These are phyloP conservation scores for Cydia strobilella DNA, from an alignment of 1,140 invertebrate genomes.

Conservation along the genomic window DNA sequence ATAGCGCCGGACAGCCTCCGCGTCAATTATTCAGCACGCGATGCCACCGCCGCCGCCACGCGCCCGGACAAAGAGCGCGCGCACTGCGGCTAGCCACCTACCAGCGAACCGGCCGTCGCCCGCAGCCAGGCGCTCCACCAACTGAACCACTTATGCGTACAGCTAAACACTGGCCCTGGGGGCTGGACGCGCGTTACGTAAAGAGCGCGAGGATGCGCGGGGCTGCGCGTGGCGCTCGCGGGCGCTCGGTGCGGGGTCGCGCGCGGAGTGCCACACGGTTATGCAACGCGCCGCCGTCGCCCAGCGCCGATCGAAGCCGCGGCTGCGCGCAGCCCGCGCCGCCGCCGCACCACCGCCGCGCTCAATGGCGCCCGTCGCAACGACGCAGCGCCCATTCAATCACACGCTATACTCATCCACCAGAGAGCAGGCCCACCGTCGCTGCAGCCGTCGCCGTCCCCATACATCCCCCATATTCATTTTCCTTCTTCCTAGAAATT, in stretches of 20 bases:
- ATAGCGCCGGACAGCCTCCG: conserved; percentile 69
- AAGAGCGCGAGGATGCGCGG: conserved; percentile 69
- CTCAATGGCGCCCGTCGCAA: conserved; percentile 9
- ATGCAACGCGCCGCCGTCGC: conserved; percentile 76
- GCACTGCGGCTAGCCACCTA: conserved; percentile 69
- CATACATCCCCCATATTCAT: not conserved
- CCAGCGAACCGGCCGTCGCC: conserved; percentile 55
- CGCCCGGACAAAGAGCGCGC: conserved; percentile 64
- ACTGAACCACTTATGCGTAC: conserved; percentile 53
- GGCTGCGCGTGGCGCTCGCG: conserved; percentile 69
- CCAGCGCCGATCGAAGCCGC: conserved; percentile 69
- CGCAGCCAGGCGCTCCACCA: conserved; percentile 11
- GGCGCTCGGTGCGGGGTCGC: conserved; percentile 72
- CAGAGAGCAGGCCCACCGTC: not conserved
- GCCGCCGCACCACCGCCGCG: conserved; percentile 58
- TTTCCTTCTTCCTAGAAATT: conserved; percentile 15
- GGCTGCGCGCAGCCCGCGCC: conserved; percentile 66
- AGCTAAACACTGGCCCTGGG: conserved; percentile 38
- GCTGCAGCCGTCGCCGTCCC: conserved; percentile 1
- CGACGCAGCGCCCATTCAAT: conserved; percentile 29
- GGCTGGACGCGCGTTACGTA: conserved; percentile 72
- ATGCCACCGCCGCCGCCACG: conserved; percentile 55
- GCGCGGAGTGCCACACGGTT: conserved; percentile 74
- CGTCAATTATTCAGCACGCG: conserved; percentile 77
- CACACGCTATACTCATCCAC: not conserved